Percentiles rank a stretch among this genome's conserved stretches.
phyloP scores from a whole-genome alignment of 2,113 vertebrate genomes.

The Carassius carassius region DNA sequence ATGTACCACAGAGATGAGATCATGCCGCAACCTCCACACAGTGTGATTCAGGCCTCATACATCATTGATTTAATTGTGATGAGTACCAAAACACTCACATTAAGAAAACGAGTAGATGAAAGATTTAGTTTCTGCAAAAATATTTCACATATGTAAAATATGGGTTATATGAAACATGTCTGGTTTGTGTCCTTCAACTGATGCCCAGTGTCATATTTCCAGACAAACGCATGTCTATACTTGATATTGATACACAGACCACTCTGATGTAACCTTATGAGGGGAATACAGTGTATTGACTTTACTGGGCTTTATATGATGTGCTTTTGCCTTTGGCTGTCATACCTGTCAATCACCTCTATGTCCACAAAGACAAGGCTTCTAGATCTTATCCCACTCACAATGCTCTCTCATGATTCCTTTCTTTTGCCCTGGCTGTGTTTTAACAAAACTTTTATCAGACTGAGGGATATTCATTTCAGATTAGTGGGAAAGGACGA shows the following conservation, averaged over 20 bases:
- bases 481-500: slow-evolving; percentile 7
- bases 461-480: not conserved
- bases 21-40: slow-evolving; percentile 37
- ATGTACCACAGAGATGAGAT: slow-evolving; percentile 42
- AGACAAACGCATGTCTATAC: slow-evolving; percentile 15
- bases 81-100: not conserved
- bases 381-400: slow-evolving; percentile 3
- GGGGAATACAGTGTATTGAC: slow-evolving; percentile 9
- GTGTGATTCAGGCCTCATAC: not conserved
- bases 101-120: not conserved
- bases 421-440: not conserved
- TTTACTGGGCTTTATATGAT: not conserved
- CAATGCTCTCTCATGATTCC: not conserved
- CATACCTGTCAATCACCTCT: slow-evolving; percentile 42
- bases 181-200: slow-evolving; percentile 9
- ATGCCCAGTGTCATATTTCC: slow-evolving; percentile 7
- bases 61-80: slow-evolving; percentile 18
- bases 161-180: not conserved
- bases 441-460: not conserved
- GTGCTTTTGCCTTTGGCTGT: slow-evolving; percentile 31
- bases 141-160: slow-evolving; percentile 9
- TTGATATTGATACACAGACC: slow-evolving; percentile 5
- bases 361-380: slow-evolving; percentile 19
- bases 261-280: slow-evolving; percentile 32
- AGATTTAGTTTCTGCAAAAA: not conserved